Percentiles rank a stretch among this genome's conserved stretches.
Conservation (phyloP, 2,888 invertebrate species). For the Myopa testacea region DNA sequence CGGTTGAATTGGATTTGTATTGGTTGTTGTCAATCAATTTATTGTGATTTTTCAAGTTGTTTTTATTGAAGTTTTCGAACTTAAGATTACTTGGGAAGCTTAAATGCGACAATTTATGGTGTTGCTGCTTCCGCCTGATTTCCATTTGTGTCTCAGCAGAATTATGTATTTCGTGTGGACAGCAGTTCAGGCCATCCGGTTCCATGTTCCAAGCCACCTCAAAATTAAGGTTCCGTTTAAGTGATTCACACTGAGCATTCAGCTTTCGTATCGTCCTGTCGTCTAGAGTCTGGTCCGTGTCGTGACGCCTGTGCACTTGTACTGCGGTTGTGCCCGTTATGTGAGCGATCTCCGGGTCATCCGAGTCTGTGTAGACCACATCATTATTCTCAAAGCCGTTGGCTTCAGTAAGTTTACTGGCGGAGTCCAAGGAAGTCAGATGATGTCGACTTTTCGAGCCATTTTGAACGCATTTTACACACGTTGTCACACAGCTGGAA, state of each 20-base stretch:
- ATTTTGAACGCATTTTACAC: constrained; percentile 47
- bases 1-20: neutral
- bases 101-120: constrained; percentile 32
- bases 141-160: constrained; percentile 19
- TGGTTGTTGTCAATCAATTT: constrained; percentile 33
- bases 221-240: constrained; percentile 56
- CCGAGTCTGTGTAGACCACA: constrained; percentile 73
- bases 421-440: constrained; percentile 74
- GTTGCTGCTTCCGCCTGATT: constrained; percentile 1
- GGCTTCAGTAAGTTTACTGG: constrained; percentile 76
- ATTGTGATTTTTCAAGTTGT: constrained; percentile 11
- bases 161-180: constrained; percentile 5
- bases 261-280: constrained; percentile 63
- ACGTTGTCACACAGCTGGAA: constrained; percentile 36
- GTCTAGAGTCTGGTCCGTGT: constrained; percentile 63
- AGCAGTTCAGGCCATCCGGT: constrained; percentile 56
- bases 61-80: constrained; percentile 28
- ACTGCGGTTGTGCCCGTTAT: constrained; percentile 66
- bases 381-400: constrained; percentile 70
- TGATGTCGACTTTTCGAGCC: constrained; percentile 11
- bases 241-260: constrained; percentile 65
- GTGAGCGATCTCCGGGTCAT: constrained; percentile 75
- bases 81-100: constrained; percentile 31
- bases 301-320: constrained; percentile 64
- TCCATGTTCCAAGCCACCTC: constrained; percentile 65